Evolutionary conservation across 2,797 vertebrate genomes (phyloP), one percentile per base, ranked within the genome.

Genomic region (Dicrostonyx torquatus): DNA sequence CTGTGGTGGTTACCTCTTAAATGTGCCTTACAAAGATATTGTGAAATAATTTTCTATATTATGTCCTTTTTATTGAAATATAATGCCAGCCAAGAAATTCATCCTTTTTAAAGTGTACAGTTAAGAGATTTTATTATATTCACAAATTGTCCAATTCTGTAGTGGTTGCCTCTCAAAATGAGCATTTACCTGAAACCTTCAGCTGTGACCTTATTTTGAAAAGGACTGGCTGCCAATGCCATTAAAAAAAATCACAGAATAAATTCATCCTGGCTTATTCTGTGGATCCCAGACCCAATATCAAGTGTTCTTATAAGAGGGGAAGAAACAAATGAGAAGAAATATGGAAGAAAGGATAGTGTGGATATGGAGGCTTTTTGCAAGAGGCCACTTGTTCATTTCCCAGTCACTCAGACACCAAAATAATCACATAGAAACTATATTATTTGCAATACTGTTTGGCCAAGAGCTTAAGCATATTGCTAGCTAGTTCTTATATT

Each of bases 231-330:
- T 87, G 60, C 20, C 53, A 60, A 53, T 87, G 1, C 48, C 64
- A 45, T 87, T 95, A 68, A 72, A 20, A 79, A n/a, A 37, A 31
- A n/a, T 86, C 83, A 94, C 40, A 14, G 77, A 9, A 76, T 60
- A 62, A 60, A 94, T 31, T 92, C 45, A 70, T 50, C 53, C 53
- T 80, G 43, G 29, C 84, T 90, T 89, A 86, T 78, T 31, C 40
- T 60, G 31, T 66, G 31, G 45, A 2, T n/a, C 45, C 20, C 50
- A 75, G 78, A 66, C 48, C 73, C 73, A 90, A 18, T 22, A 31
- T 34, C 8, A 34, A 76, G 6, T 84, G 26, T 83, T 70, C 58
- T 75, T 79, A 40, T 37, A n/a, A 75, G 72, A 20, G 22, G 1
- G 62, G 48, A 45, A 80, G 64, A 79, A 17, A 70, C 10, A 79